phyloP scores from a whole-genome alignment of 92 coral and sea anemone species.

The Muricea muricata region DNA sequence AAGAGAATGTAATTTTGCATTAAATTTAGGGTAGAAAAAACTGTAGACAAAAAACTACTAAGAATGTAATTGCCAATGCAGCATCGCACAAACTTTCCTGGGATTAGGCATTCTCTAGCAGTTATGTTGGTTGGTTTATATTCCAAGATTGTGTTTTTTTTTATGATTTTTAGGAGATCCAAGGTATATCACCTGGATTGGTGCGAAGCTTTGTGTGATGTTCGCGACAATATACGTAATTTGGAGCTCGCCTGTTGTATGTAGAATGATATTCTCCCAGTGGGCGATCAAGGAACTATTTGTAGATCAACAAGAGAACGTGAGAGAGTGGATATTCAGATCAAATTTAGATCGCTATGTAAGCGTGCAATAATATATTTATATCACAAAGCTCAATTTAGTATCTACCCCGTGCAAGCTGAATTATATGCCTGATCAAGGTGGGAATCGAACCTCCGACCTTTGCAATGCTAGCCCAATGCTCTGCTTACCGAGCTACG shows the following conservation, averaged over 20 bases:
- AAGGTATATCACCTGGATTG: slow-evolving; percentile 74
- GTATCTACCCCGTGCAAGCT: no score
- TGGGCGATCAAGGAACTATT: slow-evolving; percentile 98
- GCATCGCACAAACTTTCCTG: background rate
- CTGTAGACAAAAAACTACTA: no score
- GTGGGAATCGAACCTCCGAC: no score
- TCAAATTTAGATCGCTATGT: slow-evolving; percentile 98
- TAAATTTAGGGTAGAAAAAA: no score
- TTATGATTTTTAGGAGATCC: slow-evolving; percentile 80
- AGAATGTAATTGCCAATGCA: no score
- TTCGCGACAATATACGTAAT: slow-evolving; percentile 76
- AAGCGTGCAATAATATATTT: slow-evolving; percentile 53
- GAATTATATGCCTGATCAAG: no score
- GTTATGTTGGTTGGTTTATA: no score
- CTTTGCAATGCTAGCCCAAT: no score
- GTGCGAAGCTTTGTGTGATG: slow-evolving; percentile 78
- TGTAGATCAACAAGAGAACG: slow-evolving; percentile 87
- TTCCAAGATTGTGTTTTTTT: background rate
- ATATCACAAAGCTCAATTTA: background rate
- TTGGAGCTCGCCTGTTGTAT: slow-evolving; percentile 91
- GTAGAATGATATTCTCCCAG: slow-evolving; percentile 93
- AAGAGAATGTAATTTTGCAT: no score
- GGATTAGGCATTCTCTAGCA: background rate
- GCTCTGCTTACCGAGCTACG: no score
- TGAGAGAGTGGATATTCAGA: slow-evolving; percentile 95